Evolutionary conservation across 2,113 vertebrate species (phyloP).

Genomic region (Columbina picui): DNA sequence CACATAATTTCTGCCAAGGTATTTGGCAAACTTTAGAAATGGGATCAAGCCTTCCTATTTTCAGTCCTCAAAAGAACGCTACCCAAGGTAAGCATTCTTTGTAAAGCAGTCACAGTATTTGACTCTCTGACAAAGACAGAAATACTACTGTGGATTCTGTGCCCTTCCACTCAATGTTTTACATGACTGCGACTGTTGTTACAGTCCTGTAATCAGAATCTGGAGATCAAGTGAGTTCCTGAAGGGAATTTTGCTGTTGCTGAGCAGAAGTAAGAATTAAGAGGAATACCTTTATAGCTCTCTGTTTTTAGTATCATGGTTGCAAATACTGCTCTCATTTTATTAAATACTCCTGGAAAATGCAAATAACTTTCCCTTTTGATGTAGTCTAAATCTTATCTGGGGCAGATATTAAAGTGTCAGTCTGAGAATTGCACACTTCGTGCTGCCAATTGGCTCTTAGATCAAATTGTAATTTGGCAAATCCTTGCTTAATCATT

Average conservation of each 20-base stretch:
- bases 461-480: not conserved
- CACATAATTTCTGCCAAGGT: constrained; percentile 73
- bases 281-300: not conserved
- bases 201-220: not conserved
- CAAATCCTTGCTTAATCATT: not conserved
- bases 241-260: not conserved
- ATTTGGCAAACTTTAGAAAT: constrained; percentile 80
- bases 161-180: not conserved
- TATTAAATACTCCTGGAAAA: not conserved
- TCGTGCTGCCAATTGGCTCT: not conserved
- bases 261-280: not conserved
- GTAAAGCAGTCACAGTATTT: not conserved
- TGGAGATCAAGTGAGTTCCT: not conserved
- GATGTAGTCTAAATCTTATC: not conserved
- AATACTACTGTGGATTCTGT: not conserved
- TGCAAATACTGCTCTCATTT: not conserved
- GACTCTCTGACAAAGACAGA: not conserved
- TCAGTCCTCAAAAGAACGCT: constrained; percentile 51
- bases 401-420: not conserved
- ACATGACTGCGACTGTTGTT: not conserved
- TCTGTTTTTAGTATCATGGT: not conserved
- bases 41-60: constrained; percentile 73
- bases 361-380: not conserved
- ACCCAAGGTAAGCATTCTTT: constrained; percentile 64
- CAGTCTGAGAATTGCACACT: not conserved